Percentiles rank a stretch among this genome's conserved stretches.
Conservation (phyloP, 1,140 invertebrate genomes). For the Armadillidium nasatum region DNA sequence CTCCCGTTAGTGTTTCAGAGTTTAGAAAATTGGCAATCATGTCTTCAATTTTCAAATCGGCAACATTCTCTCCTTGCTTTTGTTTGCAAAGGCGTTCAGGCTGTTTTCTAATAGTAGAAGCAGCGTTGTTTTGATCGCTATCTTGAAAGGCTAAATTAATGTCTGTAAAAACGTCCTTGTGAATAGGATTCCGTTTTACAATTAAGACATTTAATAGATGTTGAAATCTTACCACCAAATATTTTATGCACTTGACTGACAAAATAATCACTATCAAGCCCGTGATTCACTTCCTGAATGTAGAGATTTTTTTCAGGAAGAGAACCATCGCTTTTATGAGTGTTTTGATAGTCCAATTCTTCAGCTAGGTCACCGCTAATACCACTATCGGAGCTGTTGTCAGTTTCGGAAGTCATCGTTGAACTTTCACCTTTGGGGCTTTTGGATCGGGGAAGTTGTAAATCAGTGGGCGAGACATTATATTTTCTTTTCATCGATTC, state of each 20-base stretch:
- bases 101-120: slow-evolving; percentile 27
- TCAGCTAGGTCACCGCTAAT: slow-evolving; percentile 34
- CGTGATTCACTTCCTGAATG: slow-evolving; percentile 21
- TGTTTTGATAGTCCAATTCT: slow-evolving; percentile 27
- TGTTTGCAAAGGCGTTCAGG: slow-evolving; percentile 47
- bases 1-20: slow-evolving; percentile 68
- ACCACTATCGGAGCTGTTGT: slow-evolving; percentile 36
- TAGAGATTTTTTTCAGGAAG: slow-evolving; percentile 22
- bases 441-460: slow-evolving; percentile 21
- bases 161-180: slow-evolving; percentile 71
- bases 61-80: slow-evolving; percentile 20
- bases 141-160: slow-evolving; percentile 74
- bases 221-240: slow-evolving; percentile 68
- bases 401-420: slow-evolving; percentile 35
- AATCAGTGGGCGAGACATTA: slow-evolving; percentile 25
- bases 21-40: slow-evolving; percentile 69
- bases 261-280: slow-evolving; percentile 36
- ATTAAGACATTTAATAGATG: slow-evolving; percentile 64
- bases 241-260: slow-evolving; percentile 59
- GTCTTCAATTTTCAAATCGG: slow-evolving; percentile 56
- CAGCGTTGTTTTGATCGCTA: slow-evolving; percentile 34
- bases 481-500: slow-evolving; percentile 29
- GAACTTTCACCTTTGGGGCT: slow-evolving; percentile 31
- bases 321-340: slow-evolving; percentile 38
- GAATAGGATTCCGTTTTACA: slow-evolving; percentile 65